These are phyloP conservation scores for Alloplasta piceator DNA, from an alignment of 2,888 invertebrate species.

Conservation along the genomic window DNA sequence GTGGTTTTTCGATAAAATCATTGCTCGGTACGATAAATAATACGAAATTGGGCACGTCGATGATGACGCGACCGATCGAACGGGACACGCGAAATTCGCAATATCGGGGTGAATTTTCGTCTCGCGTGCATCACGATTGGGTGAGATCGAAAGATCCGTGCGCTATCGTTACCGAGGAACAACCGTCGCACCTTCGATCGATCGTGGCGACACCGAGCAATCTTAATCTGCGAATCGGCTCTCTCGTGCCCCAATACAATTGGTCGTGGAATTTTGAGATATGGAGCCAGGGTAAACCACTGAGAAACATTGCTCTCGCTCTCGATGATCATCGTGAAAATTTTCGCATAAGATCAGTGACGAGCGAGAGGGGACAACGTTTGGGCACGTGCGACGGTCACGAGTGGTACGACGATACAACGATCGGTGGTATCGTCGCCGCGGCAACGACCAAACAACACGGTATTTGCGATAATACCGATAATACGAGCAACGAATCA, in stretches of 20 bases:
- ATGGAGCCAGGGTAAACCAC: constrained; percentile 69
- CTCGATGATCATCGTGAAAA: constrained; percentile 73
- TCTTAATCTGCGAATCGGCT: constrained; percentile 65
- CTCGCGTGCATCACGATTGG: constrained; percentile 67
- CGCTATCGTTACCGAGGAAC: constrained; percentile 65
- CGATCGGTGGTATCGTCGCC: constrained; percentile 30
- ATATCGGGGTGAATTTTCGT: constrained; percentile 63
- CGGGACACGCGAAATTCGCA: constrained; percentile 53
- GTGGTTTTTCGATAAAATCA: constrained; percentile 19
- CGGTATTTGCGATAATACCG: constrained; percentile 58
- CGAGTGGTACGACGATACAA: constrained; percentile 69
- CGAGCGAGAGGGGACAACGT: constrained; percentile 58
- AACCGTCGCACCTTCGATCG: constrained; percentile 54
- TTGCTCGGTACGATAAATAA: not conserved
- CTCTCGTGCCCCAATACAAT: constrained; percentile 57
- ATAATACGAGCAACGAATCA: constrained; percentile 49
- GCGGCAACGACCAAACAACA: constrained; percentile 5
- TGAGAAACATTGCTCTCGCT: constrained; percentile 73
- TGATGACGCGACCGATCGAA: constrained; percentile 57
- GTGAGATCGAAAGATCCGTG: constrained; percentile 67
- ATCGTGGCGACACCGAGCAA: constrained; percentile 60
- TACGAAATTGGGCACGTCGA: not conserved
- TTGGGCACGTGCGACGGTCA: constrained; percentile 70
- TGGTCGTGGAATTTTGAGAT: constrained; percentile 70
- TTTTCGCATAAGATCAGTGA: constrained; percentile 73